A percentile compares a stretch with the other conserved stretches of the same genome.
Evolutionary conservation across 1,140 invertebrate genomes (phyloP).

Genomic region (Lepidurus arcticus): DNA sequence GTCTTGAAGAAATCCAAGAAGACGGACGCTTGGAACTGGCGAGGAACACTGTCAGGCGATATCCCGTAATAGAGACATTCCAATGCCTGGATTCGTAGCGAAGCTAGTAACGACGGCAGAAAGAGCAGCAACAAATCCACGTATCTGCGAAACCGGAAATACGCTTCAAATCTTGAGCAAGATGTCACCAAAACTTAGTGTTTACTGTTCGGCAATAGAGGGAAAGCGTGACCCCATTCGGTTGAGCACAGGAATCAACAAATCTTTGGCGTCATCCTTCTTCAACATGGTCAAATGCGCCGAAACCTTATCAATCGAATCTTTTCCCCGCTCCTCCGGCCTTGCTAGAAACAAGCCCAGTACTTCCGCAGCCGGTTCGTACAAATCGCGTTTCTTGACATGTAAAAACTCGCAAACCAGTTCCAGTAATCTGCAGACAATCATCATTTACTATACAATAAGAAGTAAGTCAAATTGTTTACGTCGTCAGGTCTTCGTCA

Average conservation of each 20-base stretch:
- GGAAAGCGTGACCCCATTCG: not conserved
- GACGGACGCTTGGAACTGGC: not conserved
- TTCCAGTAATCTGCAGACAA: not conserved
- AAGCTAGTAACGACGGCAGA: not conserved
- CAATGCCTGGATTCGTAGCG: not conserved
- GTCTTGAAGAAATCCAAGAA: not conserved
- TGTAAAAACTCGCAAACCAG: not conserved
- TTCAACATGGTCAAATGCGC: not conserved
- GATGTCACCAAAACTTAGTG: not conserved
- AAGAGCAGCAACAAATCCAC: not conserved
- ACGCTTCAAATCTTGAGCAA: not conserved
- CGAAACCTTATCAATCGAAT: not conserved
- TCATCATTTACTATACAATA: not conserved
- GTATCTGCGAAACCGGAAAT: not conserved
- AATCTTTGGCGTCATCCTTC: not conserved
- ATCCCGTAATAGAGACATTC: not conserved
- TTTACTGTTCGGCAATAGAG: not conserved
- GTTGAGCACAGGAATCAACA: not conserved
- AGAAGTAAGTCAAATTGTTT: not conserved
- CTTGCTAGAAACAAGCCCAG: not conserved
- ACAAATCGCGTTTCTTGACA: not conserved
- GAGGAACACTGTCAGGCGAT: not conserved
- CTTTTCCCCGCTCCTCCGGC: not conserved
- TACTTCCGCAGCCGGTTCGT: conserved; percentile 2
- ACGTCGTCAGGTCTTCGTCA: not conserved